Evolutionary conservation across 2,113 vertebrate genomes (phyloP), one percentile per base, ranked within the genome.

Genomic region (Dromiciops gliroides): DNA sequence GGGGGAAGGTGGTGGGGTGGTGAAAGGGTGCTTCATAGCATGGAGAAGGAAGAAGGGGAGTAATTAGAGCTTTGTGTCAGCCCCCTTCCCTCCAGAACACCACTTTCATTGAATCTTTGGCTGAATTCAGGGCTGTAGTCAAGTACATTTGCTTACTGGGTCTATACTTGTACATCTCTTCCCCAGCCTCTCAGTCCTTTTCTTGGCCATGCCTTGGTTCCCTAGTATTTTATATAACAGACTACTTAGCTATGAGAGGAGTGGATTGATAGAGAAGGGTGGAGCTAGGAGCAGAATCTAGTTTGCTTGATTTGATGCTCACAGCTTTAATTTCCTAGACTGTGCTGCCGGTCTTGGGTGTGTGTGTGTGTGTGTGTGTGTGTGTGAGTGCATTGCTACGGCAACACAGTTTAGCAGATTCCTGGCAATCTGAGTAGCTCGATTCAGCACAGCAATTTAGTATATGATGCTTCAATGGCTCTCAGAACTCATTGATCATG

Each of bases 41-140:
- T 75, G 89, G 60, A 48, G 93, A 52, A 92, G 95, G 93, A 97
- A 96, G 94, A 98, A 96, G 95, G 92, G 90, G 95, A 92, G 26
- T 50, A 10, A 88, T 8, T 19, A 91, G 92, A 28, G 51, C 95
- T 95, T 92, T 14, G n/a, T 75, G 67, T 48, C 48, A 49, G 28
- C 10, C 16, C 89, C n/a, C 48, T 90, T 90, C 48, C 94, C 4
- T 7, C 50, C 9, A 25, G 31, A 50, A 50, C 60, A 56, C 90
- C 0, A 0, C 48, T 52, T n/a, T 88, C 50, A 0, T 90, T 26
- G 60, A 93, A 89, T 92, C 47, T 91, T 7, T 90, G 93, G 50
- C 52, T 53, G 91, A 90, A 8, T 67, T 91, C 28, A 0, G 48
- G 90, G 56, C 60, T 67, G 28, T 44, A 44, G 67, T 37, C 8